phyloP scores from a whole-genome alignment of 2,888 invertebrate species.

The Teleiodes luculella region DNA sequence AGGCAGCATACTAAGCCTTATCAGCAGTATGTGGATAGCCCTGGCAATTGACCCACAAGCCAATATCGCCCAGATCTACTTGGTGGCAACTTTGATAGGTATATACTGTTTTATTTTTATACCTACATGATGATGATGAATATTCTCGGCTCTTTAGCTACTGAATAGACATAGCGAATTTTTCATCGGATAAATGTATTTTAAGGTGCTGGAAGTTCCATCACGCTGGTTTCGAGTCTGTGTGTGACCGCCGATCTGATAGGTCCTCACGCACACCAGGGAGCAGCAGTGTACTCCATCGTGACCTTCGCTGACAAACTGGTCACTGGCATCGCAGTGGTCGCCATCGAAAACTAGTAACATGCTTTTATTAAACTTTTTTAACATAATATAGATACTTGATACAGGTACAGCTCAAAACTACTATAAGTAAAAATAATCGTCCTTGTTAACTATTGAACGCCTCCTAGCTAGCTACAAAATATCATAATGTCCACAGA shows the following conservation, averaged over 20 bases:
- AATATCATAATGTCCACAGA: no score
- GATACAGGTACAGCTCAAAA: no score
- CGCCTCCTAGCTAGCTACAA: no score
- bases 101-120: constrained; percentile 24
- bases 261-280: constrained; percentile 89
- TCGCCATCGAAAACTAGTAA: constrained; percentile 89
- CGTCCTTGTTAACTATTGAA: no score
- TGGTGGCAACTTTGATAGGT: constrained; percentile 79
- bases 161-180: neutral
- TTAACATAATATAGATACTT: no score
- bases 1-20: constrained; percentile 80
- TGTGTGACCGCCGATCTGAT: constrained; percentile 94
- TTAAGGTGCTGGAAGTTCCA: constrained; percentile 87
- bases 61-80: constrained; percentile 76
- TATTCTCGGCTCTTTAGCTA: neutral
- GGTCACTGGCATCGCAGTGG: constrained; percentile 92
- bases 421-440: no score
- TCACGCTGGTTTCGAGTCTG: constrained; percentile 92
- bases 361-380: constrained; percentile 32
- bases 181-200: neutral
- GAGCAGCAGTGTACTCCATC: constrained; percentile 94
- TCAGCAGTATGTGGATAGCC: constrained; percentile 82
- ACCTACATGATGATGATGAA: no score
- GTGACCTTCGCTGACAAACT: constrained; percentile 97
- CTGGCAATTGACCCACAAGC: constrained; percentile 61